Conservation (phyloP, 2,888 invertebrate species). For the Drosophila picticornis region DNA sequence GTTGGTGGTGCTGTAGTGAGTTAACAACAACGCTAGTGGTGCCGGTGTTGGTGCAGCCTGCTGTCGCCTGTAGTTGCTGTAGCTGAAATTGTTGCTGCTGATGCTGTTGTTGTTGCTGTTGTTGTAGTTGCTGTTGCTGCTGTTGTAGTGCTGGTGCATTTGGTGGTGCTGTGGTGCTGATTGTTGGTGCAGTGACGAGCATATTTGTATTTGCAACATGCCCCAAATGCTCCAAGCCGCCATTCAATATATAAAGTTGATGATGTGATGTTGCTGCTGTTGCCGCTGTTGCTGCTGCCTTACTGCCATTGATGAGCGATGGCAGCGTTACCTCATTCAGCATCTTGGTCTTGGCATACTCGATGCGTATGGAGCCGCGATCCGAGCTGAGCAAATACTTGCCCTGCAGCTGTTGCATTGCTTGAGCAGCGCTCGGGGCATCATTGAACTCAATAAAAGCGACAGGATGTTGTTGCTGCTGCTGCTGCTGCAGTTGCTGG, state of each 20-base stretch:
- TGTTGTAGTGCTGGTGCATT: constrained; percentile 52
- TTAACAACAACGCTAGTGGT: constrained; percentile 85
- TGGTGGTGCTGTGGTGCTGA: constrained; percentile 53
- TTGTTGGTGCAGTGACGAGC: constrained; percentile 57
- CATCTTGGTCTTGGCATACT: constrained; percentile 99
- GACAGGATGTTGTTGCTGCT: constrained; percentile 89
- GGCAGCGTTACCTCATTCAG: constrained; percentile 87
- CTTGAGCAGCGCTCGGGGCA: constrained; percentile 95
- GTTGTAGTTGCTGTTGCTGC: constrained; percentile 50
- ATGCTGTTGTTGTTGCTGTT: constrained; percentile 47
- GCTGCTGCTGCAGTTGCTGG: constrained; percentile 26
- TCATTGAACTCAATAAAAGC: constrained; percentile 99
- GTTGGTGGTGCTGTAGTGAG: constrained; percentile 85
- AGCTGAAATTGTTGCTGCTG: constrained; percentile 55
- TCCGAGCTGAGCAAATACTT: constrained; percentile 97
- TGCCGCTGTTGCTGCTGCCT: constrained; percentile 33
- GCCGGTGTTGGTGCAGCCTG: constrained; percentile 78
- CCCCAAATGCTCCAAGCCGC: constrained; percentile 56
- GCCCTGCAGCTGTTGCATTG: constrained; percentile 97
- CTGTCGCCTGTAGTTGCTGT: constrained; percentile 66
- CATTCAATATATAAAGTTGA: constrained; percentile 77
- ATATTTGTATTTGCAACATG: constrained; percentile 50
- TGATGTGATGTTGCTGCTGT: constrained; percentile 52
- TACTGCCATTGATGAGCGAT: constrained; percentile 36
- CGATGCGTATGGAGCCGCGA: constrained; percentile 98